phyloP scores from a whole-genome alignment of 2,797 vertebrate species.

The Coranthus polyacanthus region DNA sequence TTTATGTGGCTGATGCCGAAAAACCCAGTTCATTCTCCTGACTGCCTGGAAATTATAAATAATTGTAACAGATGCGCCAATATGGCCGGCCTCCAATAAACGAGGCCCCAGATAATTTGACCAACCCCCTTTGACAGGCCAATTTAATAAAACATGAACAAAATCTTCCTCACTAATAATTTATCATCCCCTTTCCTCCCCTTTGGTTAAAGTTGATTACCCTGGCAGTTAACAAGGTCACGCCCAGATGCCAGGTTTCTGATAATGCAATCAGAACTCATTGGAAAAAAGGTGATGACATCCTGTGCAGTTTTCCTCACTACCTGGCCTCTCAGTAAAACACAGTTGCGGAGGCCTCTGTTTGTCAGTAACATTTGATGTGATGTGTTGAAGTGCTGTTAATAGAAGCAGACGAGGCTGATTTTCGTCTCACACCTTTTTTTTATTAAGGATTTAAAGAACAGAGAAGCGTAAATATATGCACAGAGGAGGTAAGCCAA shows the following conservation, averaged over 20 bases:
- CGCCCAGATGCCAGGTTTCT: conserved; percentile 99
- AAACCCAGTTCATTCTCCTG: conserved; percentile 88
- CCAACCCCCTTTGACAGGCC: conserved; percentile 99
- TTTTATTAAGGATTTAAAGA: conserved; percentile 34
- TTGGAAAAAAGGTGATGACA: conserved; percentile 81
- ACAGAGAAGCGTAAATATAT: conserved; percentile 44
- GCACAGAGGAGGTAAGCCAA: conserved; percentile 35
- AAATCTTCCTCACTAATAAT: conserved; percentile 99
- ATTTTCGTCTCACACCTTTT: conserved; percentile 47
- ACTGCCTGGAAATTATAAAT: conserved; percentile 99
- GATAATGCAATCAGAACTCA: conserved; percentile 98
- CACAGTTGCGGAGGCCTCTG: conserved; percentile 43
- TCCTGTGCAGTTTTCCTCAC: conserved; percentile 53
- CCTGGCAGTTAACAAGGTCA: conserved; percentile 99
- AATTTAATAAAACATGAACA: conserved; percentile 99
- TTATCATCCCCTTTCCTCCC: conserved; percentile 99
- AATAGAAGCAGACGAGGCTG: conserved; percentile 44
- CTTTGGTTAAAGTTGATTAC: conserved; percentile 99
- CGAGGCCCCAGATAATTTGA: conserved; percentile 99
- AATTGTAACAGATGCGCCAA: conserved; percentile 99
- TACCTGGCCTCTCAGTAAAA: conserved; percentile 48
- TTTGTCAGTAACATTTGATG: conserved; percentile 49
- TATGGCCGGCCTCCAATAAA: conserved; percentile 99
- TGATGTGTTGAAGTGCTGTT: conserved; percentile 52
- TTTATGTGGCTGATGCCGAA: conserved; percentile 98